Base-by-base conservation (phyloP, 2,113 vertebrate species). In the Otus sunia region DNA sequence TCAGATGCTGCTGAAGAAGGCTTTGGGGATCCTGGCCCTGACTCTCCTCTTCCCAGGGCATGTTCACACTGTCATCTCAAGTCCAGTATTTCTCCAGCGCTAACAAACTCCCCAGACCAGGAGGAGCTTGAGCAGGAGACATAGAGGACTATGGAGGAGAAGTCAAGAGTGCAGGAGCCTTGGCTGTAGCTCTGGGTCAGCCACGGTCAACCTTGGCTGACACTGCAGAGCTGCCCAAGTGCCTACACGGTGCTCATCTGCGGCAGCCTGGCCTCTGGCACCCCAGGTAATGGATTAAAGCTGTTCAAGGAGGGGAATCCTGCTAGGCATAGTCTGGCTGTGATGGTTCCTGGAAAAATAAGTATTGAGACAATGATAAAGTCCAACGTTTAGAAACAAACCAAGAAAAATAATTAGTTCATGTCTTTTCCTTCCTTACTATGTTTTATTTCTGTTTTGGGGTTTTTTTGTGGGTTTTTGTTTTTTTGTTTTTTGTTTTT, bases 171-270 rank as follows among this genome's bases (percentile, higher is more conserved):
- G 30, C 52, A 74, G 25, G 12, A 76, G 23, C 23, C 75, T 79
- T 6, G 30, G 45, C 43, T 80, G 23, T 29, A 66, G 29, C 68
- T 66, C 59, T 1, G 1, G 49, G 36, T 82, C 77, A 69, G 6
- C 30, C 1, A 0, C 8, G 23, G 49, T 23, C 23, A 59, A 25
- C 29, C 36, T 13, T 27, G 45, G 13, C 76, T 52, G 63, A 43
- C n/a, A 55, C 45, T 52, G 62, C 7, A 8, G 72, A 76, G 47
- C 26, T 5, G 5, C 20, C 9, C 34, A 30, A 56, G 50, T 30
- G 50, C 64, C 50, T 63, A 6, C 0, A 0, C 0, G 1, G 41
- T 53, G n/a, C 37, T 55, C 15, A 1, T 53, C 14, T 32, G 66
- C 68, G 60, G 26, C 64, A 90, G 60, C 60, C 55, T 10, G 36